Evolutionary conservation across 37 sponge, comb jelly and placozoan genomes (phyloP), one percentile per base, ranked within the genome.

Genomic region (Aplysina aerophoba): DNA sequence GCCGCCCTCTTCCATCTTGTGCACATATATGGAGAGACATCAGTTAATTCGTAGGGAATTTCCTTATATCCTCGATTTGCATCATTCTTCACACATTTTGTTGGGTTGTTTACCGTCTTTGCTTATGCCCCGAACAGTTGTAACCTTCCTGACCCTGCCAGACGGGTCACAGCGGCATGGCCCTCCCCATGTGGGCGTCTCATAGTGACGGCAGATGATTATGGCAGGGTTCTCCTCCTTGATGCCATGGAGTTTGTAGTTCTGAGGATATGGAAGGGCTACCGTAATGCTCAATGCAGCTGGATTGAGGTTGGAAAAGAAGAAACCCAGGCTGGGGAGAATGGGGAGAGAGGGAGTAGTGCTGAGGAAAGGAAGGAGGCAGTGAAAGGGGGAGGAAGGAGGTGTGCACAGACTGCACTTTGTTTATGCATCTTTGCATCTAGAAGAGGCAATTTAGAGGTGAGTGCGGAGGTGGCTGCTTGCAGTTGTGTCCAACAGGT

Each of bases 241-340:
- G 93, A 90, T 41, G 86, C 82, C 15, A 58, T 81, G 8, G 55
- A 62, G 0, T 61, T 91, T 35, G 59, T 85, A 0, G 54, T 65
- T 63, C 15, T 66, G 54, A 30, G 54, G 16, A 66, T 75, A 44
- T 85, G 63, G 50, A 65, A 50, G 89, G 95, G 95, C 30, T 96
- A 96, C 74, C 82, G 96, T 21, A 91, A 87, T 62, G 94, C 96
- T 54, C 96, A 96, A 86, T 93, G 93, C 87, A 94, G 96, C 1
- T 96, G 96, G 96, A 25, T 92, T 19, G 73, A 87, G 22, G 87
- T 85, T 22, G 37, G 27, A 15, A 67, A 78, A n/a, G 62, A 64
- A 41, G 79, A 65, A 12, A 8, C 50, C 50, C 75, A 69, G 28
- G 6, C 4, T 30, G 71, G 34, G 27, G 33, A 35, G 4, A 34